Conservation (phyloP, 1,140 invertebrate species). For the Rhyacophila brunnea region DNA sequence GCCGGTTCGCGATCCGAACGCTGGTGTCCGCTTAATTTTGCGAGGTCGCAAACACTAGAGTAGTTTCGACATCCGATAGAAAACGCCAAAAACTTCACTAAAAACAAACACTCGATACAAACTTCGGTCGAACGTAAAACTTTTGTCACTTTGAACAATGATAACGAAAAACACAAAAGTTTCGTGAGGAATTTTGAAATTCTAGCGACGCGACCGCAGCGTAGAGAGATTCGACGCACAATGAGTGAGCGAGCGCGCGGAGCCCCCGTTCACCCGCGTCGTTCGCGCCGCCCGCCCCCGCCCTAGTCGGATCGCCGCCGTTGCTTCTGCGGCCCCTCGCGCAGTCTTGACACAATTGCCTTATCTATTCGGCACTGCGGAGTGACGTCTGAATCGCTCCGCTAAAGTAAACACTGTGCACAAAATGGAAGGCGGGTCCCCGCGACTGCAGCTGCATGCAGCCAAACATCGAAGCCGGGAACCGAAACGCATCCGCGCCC, state of each 20-base stretch:
- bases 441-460: no score
- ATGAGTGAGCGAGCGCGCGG: slow-evolving; percentile 1
- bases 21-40: no score
- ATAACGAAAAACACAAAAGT: no score
- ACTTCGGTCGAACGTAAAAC: neutral
- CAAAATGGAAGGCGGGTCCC: neutral
- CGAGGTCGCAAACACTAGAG: no score
- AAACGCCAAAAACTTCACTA: neutral
- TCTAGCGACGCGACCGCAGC: slow-evolving; percentile 14
- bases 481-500: neutral
- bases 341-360: slow-evolving; percentile 31
- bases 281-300: neutral
- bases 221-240: slow-evolving; percentile 16
- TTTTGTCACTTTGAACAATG: neutral
- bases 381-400: slow-evolving; percentile 11
- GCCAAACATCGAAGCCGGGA: no score
- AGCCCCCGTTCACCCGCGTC: slow-evolving; percentile 1
- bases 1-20: no score
- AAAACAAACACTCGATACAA: neutral
- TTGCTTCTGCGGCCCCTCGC: slow-evolving; percentile 16
- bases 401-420: neutral
- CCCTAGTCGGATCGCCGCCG: neutral
- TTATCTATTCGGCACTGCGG: slow-evolving; percentile 24
- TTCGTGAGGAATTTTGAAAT: neutral
- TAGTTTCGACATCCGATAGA: neutral